Conservation (phyloP, 2,797 vertebrate species). For the Crossoptilon crossoptilon region DNA sequence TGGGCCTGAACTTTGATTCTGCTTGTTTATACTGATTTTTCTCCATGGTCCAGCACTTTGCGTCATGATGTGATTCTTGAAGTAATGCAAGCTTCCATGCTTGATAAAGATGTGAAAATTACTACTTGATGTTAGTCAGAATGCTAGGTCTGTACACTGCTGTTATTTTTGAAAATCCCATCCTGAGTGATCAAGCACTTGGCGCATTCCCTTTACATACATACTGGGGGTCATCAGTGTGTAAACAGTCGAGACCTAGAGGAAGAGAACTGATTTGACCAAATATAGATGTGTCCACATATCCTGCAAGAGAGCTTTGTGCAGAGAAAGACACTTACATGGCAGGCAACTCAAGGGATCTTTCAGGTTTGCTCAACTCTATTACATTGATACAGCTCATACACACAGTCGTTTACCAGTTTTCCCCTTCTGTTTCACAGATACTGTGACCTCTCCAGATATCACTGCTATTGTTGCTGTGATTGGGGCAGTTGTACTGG, state of each 20-base stretch:
- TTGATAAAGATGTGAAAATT: background rate
- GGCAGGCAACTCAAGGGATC: background rate
- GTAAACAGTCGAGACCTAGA: background rate
- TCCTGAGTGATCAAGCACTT: background rate
- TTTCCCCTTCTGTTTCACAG: conserved; percentile 34
- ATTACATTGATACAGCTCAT: background rate
- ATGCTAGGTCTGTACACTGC: background rate
- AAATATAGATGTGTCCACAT: background rate
- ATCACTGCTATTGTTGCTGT: conserved; percentile 20
- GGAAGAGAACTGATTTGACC: background rate
- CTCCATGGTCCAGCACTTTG: background rate
- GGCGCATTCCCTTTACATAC: background rate
- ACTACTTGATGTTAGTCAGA: background rate
- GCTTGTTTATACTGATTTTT: background rate
- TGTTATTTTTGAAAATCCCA: background rate
- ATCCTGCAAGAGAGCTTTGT: background rate
- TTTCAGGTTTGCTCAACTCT: background rate
- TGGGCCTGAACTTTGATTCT: background rate
- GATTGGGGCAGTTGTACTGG: conserved; percentile 19
- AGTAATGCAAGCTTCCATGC: background rate
- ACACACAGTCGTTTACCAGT: background rate
- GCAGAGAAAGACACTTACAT: background rate
- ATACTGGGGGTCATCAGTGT: background rate
- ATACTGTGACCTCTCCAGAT: background rate
- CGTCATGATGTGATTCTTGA: background rate